phyloP scores from a whole-genome alignment of 2,888 invertebrate genomes.

The Entomobrya multifasciata region DNA sequence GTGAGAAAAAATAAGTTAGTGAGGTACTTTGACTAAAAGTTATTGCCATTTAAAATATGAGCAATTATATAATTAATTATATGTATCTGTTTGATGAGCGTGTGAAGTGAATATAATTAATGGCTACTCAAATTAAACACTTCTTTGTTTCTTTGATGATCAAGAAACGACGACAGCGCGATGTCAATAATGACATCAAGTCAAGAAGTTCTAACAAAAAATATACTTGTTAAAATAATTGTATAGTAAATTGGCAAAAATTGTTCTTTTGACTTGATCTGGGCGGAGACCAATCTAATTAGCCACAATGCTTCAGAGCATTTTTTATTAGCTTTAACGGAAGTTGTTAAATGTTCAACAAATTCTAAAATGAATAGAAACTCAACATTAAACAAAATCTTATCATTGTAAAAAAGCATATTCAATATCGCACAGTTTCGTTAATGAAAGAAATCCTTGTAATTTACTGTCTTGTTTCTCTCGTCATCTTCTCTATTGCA shows the following conservation, averaged over 20 bases:
- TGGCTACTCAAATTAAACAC: neutral
- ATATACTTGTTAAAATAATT: neutral
- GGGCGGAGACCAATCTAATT: constrained; percentile 20
- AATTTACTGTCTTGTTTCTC: too few species aligned
- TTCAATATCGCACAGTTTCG: too few species aligned
- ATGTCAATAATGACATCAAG: too few species aligned
- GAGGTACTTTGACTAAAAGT: neutral
- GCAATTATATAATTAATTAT: too few species aligned
- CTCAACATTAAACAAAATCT: too few species aligned
- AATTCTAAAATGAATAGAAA: too few species aligned
- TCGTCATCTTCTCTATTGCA: neutral
- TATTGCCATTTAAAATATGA: neutral
- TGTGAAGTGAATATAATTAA: constrained; percentile 29
- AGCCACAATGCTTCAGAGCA: too few species aligned
- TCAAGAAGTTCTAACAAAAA: too few species aligned
- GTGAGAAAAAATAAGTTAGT: constrained; percentile 6
- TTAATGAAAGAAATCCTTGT: neutral
- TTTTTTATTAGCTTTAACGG: too few species aligned
- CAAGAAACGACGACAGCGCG: neutral
- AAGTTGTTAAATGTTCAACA: too few species aligned
- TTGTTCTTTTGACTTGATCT: constrained; percentile 12
- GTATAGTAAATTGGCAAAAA: constrained; percentile 9
- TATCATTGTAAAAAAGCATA: too few species aligned
- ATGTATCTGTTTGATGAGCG: too few species aligned
- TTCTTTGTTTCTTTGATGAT: neutral